Evolutionary conservation across 1,140 invertebrate species (phyloP), one percentile per base, ranked within the genome.

Genomic region (Chymomyza costata): DNA sequence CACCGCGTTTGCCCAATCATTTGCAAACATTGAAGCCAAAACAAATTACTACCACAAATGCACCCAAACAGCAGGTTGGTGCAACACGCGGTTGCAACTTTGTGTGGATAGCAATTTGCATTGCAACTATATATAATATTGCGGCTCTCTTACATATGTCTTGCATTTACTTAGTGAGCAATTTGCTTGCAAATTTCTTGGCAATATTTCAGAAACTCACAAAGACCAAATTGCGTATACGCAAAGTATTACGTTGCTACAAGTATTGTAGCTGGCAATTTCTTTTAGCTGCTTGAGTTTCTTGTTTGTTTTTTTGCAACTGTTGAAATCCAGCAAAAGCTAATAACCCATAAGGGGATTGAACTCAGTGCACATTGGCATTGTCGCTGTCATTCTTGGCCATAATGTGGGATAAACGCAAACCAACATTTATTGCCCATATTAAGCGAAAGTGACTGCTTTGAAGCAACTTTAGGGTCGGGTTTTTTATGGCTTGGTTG

Each of bases 21-120:
- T 82, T 92, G 84, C 90, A 91, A 80, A 88, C 86, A 59, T 70
- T 93, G 21, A 87, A 90, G 57, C 89, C 89, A 2, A 90, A 90
- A 69, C 81, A 70, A 57, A 70, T 82, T 58, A 63, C 58, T 14
- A 52, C 52, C 62, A 43, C 57, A 87, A 46, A 86, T 82, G 30
- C 53, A 51, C 82, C 87, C 48, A 86, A 86, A 32, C 71, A 78
- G 68, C 73, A 73, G 67, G 73, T 78, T 10, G 25, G 10, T 6
- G 5, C 25, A 28, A 28, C n/a, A n/a, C n/a, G n/a, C n/a, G n/a
- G n/a, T n/a, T n/a, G n/a, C n/a, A n/a, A 41, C 34, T 13, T 32
- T 28, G 6, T 21, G 37, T 28, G 45, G 35, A 34, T 31, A 51
- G 16, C 52, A 61, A 80, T 80, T 81, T 80, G 68, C 74, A 80